Base-by-base conservation (phyloP, 2,888 invertebrate species). In the Eupithecia abbreviata region DNA sequence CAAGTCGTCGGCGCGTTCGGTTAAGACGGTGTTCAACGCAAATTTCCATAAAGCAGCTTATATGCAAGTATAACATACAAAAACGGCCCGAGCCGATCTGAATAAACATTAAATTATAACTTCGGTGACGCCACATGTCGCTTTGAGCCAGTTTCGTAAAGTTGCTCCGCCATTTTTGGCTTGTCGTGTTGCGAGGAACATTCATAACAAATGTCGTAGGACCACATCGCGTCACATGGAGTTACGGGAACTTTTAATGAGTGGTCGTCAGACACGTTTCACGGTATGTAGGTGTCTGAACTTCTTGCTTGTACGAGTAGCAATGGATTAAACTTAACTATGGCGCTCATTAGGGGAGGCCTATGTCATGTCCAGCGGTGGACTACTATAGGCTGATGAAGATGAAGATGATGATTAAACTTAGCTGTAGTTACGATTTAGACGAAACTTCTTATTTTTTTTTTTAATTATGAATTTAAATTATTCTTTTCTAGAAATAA, bases 241-340 rank as follows among this genome's bases (percentile, higher is more conserved):
- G n/a, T 43, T 42, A 3, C 67, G 67, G 15, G 9, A 67, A 67
- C 42, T 67, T 67, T 67, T 67, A 67, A 67, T 43, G 67, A 67
- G 67, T 67, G 67, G 67, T 67, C 67, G 43, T 6, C 3, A n/a
- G 67, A 67, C 67, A 67, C 67, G 67, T 67, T n/a, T 43, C 65
- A 13, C 65, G 41, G 4, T 65, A 41, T 41, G 18, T 65, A 30
- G 13, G 65, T 41, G 13, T 65, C 65, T 41, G 18, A 58, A 9
- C n/a, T 18, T 18, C 51, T 51, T 51, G 51, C 18, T 55, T n/a
- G n/a, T 55, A 30, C 30, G 30, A 30, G 30, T 1, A 18, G 4
- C 18, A 58, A 58, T 18, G n/a, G 58, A 18, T 58, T 58, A 1
- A 1, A 18, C 58, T 58, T 18, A 58, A 9, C 58, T 30, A 30